Percentiles rank a stretch among this genome's conserved stretches.
Conservation (phyloP, 2,113 vertebrate genomes). For the Gulo gulo region DNA sequence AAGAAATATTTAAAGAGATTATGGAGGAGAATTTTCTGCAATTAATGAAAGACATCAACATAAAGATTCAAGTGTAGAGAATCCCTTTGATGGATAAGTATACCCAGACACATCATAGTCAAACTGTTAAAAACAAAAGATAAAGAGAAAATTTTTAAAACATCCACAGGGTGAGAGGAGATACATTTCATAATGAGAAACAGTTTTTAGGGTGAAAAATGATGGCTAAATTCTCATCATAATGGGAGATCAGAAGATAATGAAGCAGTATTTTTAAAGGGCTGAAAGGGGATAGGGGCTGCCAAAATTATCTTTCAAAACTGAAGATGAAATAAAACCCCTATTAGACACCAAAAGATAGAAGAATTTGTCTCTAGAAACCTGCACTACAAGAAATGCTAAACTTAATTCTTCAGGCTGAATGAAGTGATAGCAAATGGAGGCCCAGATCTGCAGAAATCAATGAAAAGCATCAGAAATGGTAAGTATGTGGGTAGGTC, state of each 20-base stretch:
- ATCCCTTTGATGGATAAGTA: not conserved
- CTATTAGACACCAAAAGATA: not conserved
- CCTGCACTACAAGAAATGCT: not conserved
- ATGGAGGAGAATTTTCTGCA: not conserved
- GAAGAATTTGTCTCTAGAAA: not conserved
- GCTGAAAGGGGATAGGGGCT: not conserved
- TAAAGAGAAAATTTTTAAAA: not conserved
- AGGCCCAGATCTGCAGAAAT: not conserved
- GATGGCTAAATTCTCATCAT: not conserved
- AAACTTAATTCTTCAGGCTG: not conserved
- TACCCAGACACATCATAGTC: not conserved
- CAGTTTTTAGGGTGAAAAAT: not conserved
- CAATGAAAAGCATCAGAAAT: not conserved
- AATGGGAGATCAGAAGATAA: not conserved
- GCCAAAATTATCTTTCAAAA: constrained; percentile 3
- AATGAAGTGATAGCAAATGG: not conserved
- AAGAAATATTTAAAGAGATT: not conserved
- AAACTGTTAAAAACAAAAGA: not conserved
- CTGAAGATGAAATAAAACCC: not conserved
- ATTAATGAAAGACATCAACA: not conserved
- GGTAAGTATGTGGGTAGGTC: not conserved
- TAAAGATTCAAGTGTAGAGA: not conserved
- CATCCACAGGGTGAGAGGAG: fast-evolving
- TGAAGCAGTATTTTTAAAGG: not conserved
- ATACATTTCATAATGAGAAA: not conserved